Evolutionary conservation across 2,113 vertebrate genomes (phyloP).

Genomic region (Catharus bicknelli): DNA sequence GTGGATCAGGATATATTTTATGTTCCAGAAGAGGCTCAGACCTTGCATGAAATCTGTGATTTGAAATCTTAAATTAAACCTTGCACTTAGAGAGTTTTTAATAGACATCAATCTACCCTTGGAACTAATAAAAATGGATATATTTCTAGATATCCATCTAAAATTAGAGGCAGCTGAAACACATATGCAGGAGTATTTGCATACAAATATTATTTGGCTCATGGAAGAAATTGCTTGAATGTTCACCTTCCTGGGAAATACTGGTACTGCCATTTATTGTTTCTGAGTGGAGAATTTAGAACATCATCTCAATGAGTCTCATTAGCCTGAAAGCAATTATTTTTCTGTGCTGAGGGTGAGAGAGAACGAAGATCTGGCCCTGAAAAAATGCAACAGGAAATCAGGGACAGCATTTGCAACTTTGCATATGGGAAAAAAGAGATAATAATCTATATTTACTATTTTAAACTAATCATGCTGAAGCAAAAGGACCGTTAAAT

Average conservation of each 20-base stretch:
- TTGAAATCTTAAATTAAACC: slow-evolving; percentile 7
- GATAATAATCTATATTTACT: background rate
- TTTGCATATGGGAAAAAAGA: background rate
- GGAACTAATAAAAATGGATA: slow-evolving; percentile 16
- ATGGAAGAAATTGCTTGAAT: background rate
- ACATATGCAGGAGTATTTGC: slow-evolving; percentile 11
- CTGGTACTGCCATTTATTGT: background rate
- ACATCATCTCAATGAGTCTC: slow-evolving; percentile 3
- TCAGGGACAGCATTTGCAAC: background rate
- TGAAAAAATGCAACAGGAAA: background rate
- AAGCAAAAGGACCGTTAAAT: background rate
- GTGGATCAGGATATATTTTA: slow-evolving; percentile 5
- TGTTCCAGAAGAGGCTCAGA: background rate
- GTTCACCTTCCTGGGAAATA: slow-evolving; percentile 9
- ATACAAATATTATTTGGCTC: slow-evolving; percentile 8
- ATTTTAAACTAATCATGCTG: background rate
- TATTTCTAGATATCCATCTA: slow-evolving; percentile 26
- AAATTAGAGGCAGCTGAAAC: slow-evolving; percentile 18
- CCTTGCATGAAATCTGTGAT: background rate
- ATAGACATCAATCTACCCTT: background rate
- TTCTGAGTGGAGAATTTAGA: slow-evolving; percentile 25
- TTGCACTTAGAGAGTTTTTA: background rate
- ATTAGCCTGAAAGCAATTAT: slow-evolving; percentile 31
- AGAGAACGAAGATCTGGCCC: slow-evolving; percentile 1
- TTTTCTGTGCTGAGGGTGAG: background rate